A percentile compares a stretch with the other conserved stretches of the same genome.
Evolutionary conservation across 2,113 vertebrate species (phyloP).

Genomic region (Morone saxatilis): DNA sequence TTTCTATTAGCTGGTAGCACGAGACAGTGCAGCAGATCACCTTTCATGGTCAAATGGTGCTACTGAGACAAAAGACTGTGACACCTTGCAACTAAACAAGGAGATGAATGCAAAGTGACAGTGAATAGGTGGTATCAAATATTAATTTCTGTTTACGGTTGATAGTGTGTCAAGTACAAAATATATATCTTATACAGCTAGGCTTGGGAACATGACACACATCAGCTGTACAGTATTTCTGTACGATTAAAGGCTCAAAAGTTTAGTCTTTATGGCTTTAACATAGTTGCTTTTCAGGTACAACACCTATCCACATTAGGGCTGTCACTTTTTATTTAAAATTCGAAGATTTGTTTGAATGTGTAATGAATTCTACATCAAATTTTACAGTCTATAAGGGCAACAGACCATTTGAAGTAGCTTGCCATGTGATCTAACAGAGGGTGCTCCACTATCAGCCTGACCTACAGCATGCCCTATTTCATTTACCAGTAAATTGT

Average conservation of each 20-base stretch:
- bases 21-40: not conserved
- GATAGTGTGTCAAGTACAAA: not conserved
- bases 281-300: not conserved
- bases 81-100: conserved; percentile 4
- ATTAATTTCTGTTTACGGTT: conserved; percentile 1
- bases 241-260: not conserved
- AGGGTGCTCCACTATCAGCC: too few species aligned
- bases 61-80: conserved; percentile 7
- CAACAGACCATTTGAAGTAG: too few species aligned
- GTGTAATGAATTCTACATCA: too few species aligned
- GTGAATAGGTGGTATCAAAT: conserved; percentile 10
- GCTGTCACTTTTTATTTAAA: too few species aligned
- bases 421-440: too few species aligned
- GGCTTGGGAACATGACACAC: not conserved
- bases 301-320: not conserved
- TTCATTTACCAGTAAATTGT: too few species aligned
- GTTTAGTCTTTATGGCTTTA: not conserved
- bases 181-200: not conserved
- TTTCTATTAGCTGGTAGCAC: conserved; percentile 16
- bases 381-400: too few species aligned
- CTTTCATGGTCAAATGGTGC: conserved; percentile 1
- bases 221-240: not conserved
- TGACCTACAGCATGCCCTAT: too few species aligned
- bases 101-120: not conserved
- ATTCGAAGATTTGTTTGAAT: too few species aligned